Evolutionary conservation across 2,888 invertebrate genomes (phyloP), one percentile per base, ranked within the genome.

Genomic region (Philereme transversata): DNA sequence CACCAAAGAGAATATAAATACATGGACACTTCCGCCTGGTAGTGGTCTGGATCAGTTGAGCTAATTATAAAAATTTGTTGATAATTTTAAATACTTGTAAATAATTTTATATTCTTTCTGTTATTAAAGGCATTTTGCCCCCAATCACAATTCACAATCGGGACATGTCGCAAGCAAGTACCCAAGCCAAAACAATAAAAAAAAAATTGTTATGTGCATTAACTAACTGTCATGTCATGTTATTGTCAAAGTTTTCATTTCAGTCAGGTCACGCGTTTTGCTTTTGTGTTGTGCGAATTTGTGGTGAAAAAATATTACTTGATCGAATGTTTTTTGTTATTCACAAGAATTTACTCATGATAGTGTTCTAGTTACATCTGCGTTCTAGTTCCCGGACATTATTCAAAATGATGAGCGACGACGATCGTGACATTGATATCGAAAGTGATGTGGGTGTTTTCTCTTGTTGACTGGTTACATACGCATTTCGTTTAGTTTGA

Each of bases 401-500:
- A 53, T 66, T 68, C 73, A 84, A 78, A 70, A 91, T 88, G 88
- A 98, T 98, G 97, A 98, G 98, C 89, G 98, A 98, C 92, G 98
- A 98, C 90, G 98, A 98, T 88, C 94, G 97, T 79, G 98, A 98
- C 89, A 97, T 98, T 87, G 98, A 98, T 89, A 96, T 97, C 81
- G 97, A 98, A 93, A 98, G 98, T 93, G 98, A 98, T 93, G 98
- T 98, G 94, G 95, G 97, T 95, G 77, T 81, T 75, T 77, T 73
- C 74, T 67, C 58, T 60, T 65, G 75, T 77, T 77, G 80, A 76
- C 73, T 72, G 74, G 70, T 72, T 65, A 64, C 47, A n/a, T 9
- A 33, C 64, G 79, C 33, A 54, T 49, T 63, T 60, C 64, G 78
- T 79, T 76, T 78, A 76, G 75, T 78, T 76, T 75, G 70, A 59